Evolutionary conservation across 2,888 invertebrate species (phyloP).

Genomic region (Hetaerina titia): DNA sequence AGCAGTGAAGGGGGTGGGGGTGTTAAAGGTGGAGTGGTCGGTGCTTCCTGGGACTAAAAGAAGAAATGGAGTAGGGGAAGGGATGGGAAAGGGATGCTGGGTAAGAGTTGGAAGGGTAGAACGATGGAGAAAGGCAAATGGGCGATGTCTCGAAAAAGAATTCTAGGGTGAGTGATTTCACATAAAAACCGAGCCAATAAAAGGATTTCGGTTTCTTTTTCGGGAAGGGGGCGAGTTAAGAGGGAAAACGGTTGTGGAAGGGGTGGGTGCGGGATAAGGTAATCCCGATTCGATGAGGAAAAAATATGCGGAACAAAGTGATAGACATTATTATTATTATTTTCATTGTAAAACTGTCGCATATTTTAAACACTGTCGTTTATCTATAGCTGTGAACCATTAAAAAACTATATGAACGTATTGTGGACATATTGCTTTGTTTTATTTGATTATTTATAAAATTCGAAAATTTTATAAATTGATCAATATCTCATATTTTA

Average conservation of each 20-base stretch:
- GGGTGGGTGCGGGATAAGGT: background rate
- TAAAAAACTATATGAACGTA: too few relatives aligned
- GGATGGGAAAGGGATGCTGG: background rate
- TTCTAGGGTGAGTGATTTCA: constrained; percentile 26
- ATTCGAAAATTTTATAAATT: too few relatives aligned
- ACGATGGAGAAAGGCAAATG: constrained; percentile 29
- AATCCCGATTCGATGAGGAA: constrained; percentile 19
- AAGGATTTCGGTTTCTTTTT: constrained; percentile 41
- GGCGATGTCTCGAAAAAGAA: constrained; percentile 25
- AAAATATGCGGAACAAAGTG: too few relatives aligned
- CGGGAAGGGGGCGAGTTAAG: background rate
- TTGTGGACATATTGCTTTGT: too few relatives aligned
- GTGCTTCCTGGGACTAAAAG: background rate
- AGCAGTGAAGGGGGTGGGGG: background rate
- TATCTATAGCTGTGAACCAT: too few relatives aligned
- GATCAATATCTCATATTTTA: too few relatives aligned
- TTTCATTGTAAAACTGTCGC: background rate
- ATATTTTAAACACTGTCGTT: too few relatives aligned
- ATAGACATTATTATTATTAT: background rate
- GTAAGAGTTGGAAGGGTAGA: background rate
- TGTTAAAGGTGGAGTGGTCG: background rate
- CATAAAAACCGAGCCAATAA: constrained; percentile 34
- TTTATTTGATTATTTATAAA: too few relatives aligned
- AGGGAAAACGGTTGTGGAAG: background rate
- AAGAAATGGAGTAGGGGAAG: too few relatives aligned